phyloP scores from a whole-genome alignment of 2,797 vertebrate genomes.

The Xenopus petersii region DNA sequence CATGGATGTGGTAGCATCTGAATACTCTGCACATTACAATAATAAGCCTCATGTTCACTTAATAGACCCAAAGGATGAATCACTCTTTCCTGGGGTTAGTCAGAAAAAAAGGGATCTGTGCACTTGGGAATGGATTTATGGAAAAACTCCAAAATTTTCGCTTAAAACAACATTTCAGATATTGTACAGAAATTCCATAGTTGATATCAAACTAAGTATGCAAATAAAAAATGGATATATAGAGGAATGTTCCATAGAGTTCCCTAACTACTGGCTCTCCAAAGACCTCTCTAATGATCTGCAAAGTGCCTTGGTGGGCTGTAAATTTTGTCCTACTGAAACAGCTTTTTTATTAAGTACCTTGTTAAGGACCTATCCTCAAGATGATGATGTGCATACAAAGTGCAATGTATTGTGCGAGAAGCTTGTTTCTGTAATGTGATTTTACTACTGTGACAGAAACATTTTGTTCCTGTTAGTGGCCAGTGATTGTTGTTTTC shows the following conservation, averaged over 20 bases:
- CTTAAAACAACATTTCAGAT: slow-evolving; percentile 68
- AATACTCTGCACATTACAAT: slow-evolving; percentile 73
- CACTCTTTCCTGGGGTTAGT: slow-evolving; percentile 72
- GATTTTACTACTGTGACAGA: slow-evolving; percentile 37
- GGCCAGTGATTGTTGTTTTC: too few relatives aligned
- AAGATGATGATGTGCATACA: slow-evolving; percentile 56
- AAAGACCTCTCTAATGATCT: slow-evolving; percentile 62
- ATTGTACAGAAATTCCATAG: slow-evolving; percentile 28
- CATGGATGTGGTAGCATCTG: slow-evolving; percentile 70
- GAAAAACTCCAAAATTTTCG: slow-evolving; percentile 87
- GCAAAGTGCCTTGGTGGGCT: slow-evolving; percentile 66
- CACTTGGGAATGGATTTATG: slow-evolving; percentile 90
- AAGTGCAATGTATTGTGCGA: slow-evolving; percentile 75
- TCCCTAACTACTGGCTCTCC: slow-evolving; percentile 75
- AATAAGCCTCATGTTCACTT: slow-evolving; percentile 53
- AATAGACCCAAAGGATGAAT: slow-evolving; percentile 78
- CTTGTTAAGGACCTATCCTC: slow-evolving; percentile 59
- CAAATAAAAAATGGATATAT: slow-evolving; percentile 79
- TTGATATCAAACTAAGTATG: slow-evolving; percentile 66
- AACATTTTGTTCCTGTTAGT: too few relatives aligned
- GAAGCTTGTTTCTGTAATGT: slow-evolving; percentile 74
- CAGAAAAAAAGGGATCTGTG: slow-evolving; percentile 68
- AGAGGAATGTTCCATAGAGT: slow-evolving; percentile 67
- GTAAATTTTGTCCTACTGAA: slow-evolving; percentile 74
- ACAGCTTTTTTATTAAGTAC: slow-evolving; percentile 51